Evolutionary conservation across 2,113 vertebrate genomes (phyloP), one percentile per base, ranked within the genome.

Genomic region (Megaleporinus macrocephalus): DNA sequence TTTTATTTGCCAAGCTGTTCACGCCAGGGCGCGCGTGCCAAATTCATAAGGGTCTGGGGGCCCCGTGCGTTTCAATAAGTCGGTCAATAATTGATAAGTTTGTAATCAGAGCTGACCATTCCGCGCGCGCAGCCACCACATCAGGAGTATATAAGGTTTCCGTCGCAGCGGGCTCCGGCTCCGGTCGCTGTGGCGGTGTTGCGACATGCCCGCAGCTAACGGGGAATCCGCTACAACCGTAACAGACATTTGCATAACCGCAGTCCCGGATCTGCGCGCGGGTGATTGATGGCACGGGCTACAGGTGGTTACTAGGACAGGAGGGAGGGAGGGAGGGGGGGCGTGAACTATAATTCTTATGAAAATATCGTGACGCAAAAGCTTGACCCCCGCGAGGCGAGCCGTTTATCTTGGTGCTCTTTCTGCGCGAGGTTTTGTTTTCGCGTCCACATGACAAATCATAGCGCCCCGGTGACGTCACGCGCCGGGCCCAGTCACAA

Each of bases 41-140:
- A 6, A 44, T 44, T 10, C 41, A 9, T 44, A 44, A 44, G 41
- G 5, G 5, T 44, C 3, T 36, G 33, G 33, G 16, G 2, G 51
- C 5, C 16, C 10, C 18, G 14, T 41, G 70, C 57, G 69, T 44
- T 75, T 49, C 47, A 11, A 26, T 68, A 29, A 18, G 9, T 53
- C 16, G 24, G 41, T 85, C 71, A 79, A 83, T 85, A 83, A 85
- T 85, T 82, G 20, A 85, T 59, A 36, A 51, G 80, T 79, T 41
- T 79, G 84, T 65, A 82, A 85, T 85, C 70, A 82, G 80, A 83
- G 55, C n/a, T n/a, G n/a, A n/a, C n/a, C n/a, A n/a, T n/a, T n/a
- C n/a, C n/a, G n/a, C n/a, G n/a, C n/a, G n/a, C n/a, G n/a, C n/a
- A n/a, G n/a, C 59, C 12, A 11, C 0, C 18, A 51, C 15, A 51